phyloP scores from a whole-genome alignment of 2,888 invertebrate species.

The Gisinianus flammeolus region DNA sequence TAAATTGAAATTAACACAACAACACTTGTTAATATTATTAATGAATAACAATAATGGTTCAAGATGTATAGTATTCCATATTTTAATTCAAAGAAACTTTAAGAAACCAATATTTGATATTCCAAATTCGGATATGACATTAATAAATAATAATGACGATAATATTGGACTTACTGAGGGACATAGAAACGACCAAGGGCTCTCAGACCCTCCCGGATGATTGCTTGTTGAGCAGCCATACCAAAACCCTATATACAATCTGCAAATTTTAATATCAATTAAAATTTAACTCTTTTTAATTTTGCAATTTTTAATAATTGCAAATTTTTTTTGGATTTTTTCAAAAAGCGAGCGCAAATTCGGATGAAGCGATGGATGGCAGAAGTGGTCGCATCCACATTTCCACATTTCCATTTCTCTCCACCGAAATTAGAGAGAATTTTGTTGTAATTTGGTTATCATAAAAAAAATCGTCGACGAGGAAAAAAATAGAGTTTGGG shows the following conservation, averaged over 20 bases:
- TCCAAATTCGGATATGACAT: too few relatives aligned
- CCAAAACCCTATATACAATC: neutral
- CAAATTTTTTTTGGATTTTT: neutral
- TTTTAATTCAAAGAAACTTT: too few relatives aligned
- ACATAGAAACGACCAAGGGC: slow-evolving; percentile 42
- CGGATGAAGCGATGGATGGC: neutral
- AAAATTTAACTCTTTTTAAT: neutral
- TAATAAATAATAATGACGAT: too few relatives aligned
- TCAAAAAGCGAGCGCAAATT: neutral
- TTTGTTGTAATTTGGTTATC: too few relatives aligned
- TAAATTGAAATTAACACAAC: slow-evolving; percentile 3
- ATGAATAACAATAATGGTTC: neutral
- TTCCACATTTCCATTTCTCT: neutral
- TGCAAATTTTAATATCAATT: neutral
- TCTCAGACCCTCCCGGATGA: slow-evolving; percentile 42
- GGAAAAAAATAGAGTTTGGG: too few relatives aligned
- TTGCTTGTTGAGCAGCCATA: slow-evolving; percentile 43
- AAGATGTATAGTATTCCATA: neutral
- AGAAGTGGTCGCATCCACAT: neutral
- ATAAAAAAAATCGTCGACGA: too few relatives aligned
- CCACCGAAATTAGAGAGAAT: too few relatives aligned
- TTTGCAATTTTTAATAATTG: too few relatives aligned
- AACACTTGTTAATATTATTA: neutral
- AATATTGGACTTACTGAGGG: slow-evolving; percentile 48
- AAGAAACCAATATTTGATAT: too few relatives aligned